Conservation (phyloP, 2,888 invertebrate species). For the Linhomoeus sp. region DNA sequence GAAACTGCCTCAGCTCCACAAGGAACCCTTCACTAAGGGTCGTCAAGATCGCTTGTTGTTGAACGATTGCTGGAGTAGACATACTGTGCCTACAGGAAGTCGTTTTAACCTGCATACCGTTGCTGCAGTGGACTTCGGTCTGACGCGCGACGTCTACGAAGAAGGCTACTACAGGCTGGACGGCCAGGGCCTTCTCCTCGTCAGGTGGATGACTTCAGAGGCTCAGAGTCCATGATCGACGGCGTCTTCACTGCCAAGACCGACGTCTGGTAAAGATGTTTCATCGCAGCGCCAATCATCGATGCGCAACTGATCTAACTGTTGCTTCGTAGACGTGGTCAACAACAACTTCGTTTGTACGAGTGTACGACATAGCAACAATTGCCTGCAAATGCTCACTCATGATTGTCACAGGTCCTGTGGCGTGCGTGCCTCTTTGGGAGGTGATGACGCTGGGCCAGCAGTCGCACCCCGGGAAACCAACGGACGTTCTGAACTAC, state of each 20-base stretch:
- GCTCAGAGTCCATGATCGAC: slow-evolving; percentile 81
- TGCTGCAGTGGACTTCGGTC: slow-evolving; percentile 53
- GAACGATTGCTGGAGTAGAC: no score
- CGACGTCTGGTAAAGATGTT: slow-evolving; percentile 54
- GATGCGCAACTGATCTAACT: no score
- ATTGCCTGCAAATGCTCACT: no score
- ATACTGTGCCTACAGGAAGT: no score
- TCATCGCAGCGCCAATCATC: no score
- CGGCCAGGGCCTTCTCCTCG: slow-evolving; percentile 65
- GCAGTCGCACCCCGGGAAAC: slow-evolving; percentile 84
- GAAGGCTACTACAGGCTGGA: slow-evolving; percentile 93
- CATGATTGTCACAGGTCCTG: no score
- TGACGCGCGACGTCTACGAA: slow-evolving; percentile 86
- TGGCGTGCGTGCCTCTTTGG: slow-evolving; percentile 80
- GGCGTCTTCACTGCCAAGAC: slow-evolving; percentile 89
- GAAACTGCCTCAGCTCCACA: slow-evolving; percentile 66
- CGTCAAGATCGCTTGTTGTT: slow-evolving; percentile 87
- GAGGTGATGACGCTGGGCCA: slow-evolving; percentile 74
- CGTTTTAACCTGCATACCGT: no score
- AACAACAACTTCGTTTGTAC: no score
- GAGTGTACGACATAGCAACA: no score
- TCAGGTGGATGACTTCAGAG: slow-evolving; percentile 97
- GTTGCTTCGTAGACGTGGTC: no score
- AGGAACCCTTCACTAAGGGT: slow-evolving; percentile 38
- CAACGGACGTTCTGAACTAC: slow-evolving; percentile 69